phyloP scores from a whole-genome alignment of 2,113 vertebrate species.

The Rana temporaria region DNA sequence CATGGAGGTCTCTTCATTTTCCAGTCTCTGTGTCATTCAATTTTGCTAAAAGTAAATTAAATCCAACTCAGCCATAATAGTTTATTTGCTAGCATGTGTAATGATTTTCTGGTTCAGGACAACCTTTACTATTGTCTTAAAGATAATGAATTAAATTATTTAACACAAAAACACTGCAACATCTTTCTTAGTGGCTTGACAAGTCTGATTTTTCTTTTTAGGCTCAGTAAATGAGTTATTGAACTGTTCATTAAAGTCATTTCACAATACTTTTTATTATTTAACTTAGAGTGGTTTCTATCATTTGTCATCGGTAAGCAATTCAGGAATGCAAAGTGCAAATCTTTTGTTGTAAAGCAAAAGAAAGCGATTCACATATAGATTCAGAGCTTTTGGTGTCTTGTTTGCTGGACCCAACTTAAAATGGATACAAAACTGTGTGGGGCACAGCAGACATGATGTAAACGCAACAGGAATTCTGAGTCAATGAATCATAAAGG shows the following conservation, averaged over 20 bases:
- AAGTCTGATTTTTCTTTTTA: conserved; percentile 82
- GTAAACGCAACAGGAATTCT: conserved; percentile 80
- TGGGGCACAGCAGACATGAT: conserved; percentile 78
- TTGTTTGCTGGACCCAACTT: conserved; percentile 74
- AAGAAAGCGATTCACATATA: conserved; percentile 72
- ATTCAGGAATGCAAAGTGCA: conserved; percentile 66
- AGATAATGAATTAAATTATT: conserved; percentile 81
- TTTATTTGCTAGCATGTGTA: conserved; percentile 11
- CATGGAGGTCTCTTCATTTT: neutral
- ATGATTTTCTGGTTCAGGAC: conserved; percentile 64
- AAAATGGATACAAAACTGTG: conserved; percentile 81
- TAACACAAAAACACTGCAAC: conserved; percentile 73
- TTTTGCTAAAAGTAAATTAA: conserved; percentile 36
- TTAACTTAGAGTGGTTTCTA: conserved; percentile 73
- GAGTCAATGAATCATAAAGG: conserved; percentile 80
- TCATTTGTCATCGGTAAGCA: conserved; percentile 68
- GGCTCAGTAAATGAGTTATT: conserved; percentile 80
- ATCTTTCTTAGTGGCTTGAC: conserved; percentile 74
- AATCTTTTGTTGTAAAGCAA: conserved; percentile 74
- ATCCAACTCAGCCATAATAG: conserved; percentile 17
- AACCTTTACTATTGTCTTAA: conserved; percentile 75
- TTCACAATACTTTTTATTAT: conserved; percentile 76
- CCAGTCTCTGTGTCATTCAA: conserved; percentile 6
- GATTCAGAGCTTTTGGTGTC: conserved; percentile 70
- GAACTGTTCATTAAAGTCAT: conserved; percentile 77